Percentiles rank a stretch among this genome's conserved stretches.
Conservation (phyloP, 2,888 invertebrate genomes). For the Meandrusa payeni region DNA sequence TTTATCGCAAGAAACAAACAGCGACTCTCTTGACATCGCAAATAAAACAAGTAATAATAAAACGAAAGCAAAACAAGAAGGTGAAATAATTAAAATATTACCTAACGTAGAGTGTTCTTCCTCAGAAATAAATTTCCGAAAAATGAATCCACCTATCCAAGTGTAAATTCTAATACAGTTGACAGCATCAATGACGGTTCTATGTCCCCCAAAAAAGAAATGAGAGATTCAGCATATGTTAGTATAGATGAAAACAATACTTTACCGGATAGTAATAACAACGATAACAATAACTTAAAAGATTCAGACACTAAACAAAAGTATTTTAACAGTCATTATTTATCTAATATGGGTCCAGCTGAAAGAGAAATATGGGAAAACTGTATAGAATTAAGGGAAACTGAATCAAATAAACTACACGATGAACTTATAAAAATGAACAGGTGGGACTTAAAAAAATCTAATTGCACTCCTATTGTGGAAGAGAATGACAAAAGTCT, state of each 20-base stretch:
- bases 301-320: conserved; percentile 43
- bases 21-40: conserved; percentile 46
- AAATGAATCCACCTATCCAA: background rate
- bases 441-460: conserved; percentile 53
- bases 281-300: conserved; percentile 49
- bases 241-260: conserved; percentile 75
- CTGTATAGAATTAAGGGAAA: conserved; percentile 48
- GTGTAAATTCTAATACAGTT: conserved; percentile 30
- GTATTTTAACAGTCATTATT: conserved; percentile 39
- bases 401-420: conserved; percentile 40
- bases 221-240: conserved; percentile 78
- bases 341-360: conserved; percentile 67
- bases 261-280: conserved; percentile 66
- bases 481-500: conserved; percentile 66
- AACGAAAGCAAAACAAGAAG: too few relatives aligned
- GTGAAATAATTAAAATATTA: too few relatives aligned
- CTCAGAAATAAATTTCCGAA: conserved; percentile 1
- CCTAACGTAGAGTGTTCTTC: too few relatives aligned
- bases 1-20: conserved; percentile 52
- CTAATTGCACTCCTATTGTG: conserved; percentile 64
- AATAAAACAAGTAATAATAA: conserved; percentile 28
- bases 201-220: conserved; percentile 61
- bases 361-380: conserved; percentile 71
- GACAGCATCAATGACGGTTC: conserved; percentile 34
- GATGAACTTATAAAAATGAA: conserved; percentile 38